These are phyloP conservation scores for Etia nguti DNA, from an alignment of 2,113 vertebrate species.

Conservation along the genomic window DNA sequence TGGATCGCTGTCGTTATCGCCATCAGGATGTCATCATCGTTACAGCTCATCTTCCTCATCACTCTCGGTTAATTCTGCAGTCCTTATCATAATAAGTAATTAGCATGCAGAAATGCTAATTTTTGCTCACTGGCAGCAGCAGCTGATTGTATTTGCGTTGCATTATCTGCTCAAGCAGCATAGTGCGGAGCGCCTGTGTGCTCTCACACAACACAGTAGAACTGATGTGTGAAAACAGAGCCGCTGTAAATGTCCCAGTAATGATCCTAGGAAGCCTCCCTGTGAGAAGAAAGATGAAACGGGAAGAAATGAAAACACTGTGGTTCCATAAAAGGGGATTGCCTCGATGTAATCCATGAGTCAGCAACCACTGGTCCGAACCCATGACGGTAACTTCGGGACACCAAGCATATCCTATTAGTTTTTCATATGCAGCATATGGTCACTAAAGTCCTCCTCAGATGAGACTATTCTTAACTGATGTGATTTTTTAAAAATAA, in stretches of 20 bases:
- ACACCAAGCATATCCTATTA: neutral
- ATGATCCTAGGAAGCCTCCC: neutral
- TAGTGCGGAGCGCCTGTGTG: neutral
- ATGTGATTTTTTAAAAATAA: neutral
- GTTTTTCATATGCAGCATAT: neutral
- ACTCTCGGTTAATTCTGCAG: neutral
- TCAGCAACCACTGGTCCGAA: conserved; percentile 8
- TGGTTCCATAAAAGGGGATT: neutral
- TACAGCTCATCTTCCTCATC: neutral
- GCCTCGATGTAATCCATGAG: neutral
- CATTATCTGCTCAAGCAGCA: conserved; percentile 15
- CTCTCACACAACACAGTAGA: conserved; percentile 13
- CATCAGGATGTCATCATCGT: neutral
- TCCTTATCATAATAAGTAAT: conserved; percentile 42
- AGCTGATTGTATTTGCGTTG: conserved; percentile 30
- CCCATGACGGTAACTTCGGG: neutral
- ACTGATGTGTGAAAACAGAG: conserved; percentile 18
- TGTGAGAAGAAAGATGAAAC: neutral
- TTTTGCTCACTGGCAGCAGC: conserved; percentile 5
- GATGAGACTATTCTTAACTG: neutral
- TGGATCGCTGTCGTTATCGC: neutral
- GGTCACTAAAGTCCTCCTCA: neutral
- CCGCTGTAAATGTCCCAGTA: conserved; percentile 13
- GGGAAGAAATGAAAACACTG: neutral
- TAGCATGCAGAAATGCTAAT: conserved; percentile 18